Evolutionary conservation across 1,140 invertebrate species (phyloP).

Genomic region (Calliphora vicina): DNA sequence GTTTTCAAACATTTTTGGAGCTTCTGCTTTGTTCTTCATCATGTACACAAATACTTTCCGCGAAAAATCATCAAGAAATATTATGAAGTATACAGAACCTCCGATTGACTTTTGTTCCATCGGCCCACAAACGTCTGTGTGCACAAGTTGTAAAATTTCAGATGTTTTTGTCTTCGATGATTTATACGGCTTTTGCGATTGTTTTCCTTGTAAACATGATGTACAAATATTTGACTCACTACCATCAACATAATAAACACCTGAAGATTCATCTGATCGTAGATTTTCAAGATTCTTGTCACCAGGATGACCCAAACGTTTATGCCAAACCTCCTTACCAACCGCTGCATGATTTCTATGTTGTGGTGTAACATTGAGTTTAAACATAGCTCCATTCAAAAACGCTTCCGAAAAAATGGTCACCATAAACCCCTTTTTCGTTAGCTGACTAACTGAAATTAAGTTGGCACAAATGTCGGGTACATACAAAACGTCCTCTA

Average conservation of each 20-base stretch:
- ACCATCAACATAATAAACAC: not conserved
- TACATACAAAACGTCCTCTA: not conserved
- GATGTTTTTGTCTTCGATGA: not conserved
- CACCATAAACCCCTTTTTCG: not conserved
- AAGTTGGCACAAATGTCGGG: not conserved
- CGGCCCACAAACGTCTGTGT: not conserved
- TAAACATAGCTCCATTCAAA: not conserved
- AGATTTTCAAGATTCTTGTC: not conserved
- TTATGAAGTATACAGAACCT: not conserved
- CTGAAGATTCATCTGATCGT: not conserved
- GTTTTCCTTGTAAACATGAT: not conserved
- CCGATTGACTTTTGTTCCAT: not conserved
- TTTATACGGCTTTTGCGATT: not conserved
- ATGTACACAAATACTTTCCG: not conserved
- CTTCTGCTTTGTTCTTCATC: not conserved
- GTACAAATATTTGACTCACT: not conserved
- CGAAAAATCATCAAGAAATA: conserved; percentile 3
- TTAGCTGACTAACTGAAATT: not conserved
- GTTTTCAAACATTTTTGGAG: not conserved
- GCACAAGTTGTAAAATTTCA: not conserved
- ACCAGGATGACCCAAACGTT: not conserved
- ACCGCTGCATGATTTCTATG: not conserved
- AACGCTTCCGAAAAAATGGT: not conserved
- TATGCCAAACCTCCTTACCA: not conserved
- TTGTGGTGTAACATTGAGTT: not conserved